Percentiles rank a stretch among this genome's conserved stretches.
These are phyloP conservation scores for Cetoscarus ocellatus DNA, from an alignment of 2,797 vertebrate species.

Conservation along the genomic window DNA sequence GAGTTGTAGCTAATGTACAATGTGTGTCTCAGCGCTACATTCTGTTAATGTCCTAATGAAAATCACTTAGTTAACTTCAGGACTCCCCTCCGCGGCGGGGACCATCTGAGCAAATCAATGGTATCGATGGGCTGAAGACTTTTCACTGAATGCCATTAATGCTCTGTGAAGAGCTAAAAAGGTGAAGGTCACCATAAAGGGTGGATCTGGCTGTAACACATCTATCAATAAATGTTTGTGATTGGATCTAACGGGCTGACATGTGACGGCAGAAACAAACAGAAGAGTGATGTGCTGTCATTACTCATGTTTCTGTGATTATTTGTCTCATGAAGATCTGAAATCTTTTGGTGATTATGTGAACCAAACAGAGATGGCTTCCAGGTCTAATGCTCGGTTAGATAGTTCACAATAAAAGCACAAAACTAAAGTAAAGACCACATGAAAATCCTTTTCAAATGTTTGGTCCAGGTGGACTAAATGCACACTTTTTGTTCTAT, in stretches of 20 bases:
- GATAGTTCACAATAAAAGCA: too few species aligned
- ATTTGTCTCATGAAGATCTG: neutral
- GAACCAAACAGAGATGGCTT: too few species aligned
- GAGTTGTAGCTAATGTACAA: slow-evolving; percentile 69
- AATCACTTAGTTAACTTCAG: slow-evolving; percentile 83
- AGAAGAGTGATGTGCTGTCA: neutral
- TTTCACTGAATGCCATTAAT: slow-evolving; percentile 83
- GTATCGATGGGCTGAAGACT: slow-evolving; percentile 82
- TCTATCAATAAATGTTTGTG: slow-evolving; percentile 78
- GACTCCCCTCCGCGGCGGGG: slow-evolving; percentile 78
- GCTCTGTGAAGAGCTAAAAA: slow-evolving; percentile 80
- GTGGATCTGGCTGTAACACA: slow-evolving; percentile 79
- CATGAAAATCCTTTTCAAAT: too few species aligned
- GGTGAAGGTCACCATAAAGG: slow-evolving; percentile 81
- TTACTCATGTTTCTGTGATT: neutral
- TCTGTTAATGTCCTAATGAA: slow-evolving; percentile 85
- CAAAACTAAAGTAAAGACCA: too few species aligned
- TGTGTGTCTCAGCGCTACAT: slow-evolving; percentile 72
- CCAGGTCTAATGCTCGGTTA: too few species aligned
- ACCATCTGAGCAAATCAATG: slow-evolving; percentile 82
- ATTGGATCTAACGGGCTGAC: slow-evolving; percentile 66
- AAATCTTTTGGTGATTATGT: slow-evolving; percentile 2
- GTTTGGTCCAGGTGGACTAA: too few species aligned
- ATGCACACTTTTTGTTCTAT: too few species aligned
- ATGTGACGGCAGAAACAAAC: slow-evolving; percentile 31